These are phyloP conservation scores for Etheostoma spectabile DNA, from an alignment of 2,113 vertebrate species.

Conservation along the genomic window DNA sequence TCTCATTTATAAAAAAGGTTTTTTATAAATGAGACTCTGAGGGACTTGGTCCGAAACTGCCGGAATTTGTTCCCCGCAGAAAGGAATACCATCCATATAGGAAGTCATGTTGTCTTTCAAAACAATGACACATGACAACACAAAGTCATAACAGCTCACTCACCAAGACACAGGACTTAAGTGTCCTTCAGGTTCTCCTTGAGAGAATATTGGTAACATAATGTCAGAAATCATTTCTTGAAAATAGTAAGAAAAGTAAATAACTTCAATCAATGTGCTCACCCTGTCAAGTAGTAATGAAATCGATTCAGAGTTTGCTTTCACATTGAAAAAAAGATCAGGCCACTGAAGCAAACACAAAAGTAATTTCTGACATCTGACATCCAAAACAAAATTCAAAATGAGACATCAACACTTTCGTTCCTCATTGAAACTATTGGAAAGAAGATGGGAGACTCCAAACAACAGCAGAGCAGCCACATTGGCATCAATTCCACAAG, in stretches of 20 bases:
- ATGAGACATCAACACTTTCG: not conserved
- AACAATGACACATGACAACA: not conserved
- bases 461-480: slow-evolving; percentile 85
- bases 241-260: not conserved
- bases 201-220: not conserved
- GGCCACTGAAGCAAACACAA: slow-evolving; percentile 83
- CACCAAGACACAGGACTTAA: not conserved
- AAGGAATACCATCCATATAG: not conserved
- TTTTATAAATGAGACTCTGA: slow-evolving; percentile 39
- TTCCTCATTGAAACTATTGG: not conserved
- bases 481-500: slow-evolving; percentile 85
- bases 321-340: slow-evolving; percentile 94
- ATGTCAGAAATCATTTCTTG: not conserved
- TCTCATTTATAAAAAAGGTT: too few species aligned
- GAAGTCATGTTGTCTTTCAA: not conserved
- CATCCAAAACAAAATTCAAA: too few species aligned
- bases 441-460: slow-evolving; percentile 59
- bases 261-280: slow-evolving; percentile 64
- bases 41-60: slow-evolving; percentile 58
- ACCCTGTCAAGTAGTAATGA: slow-evolving; percentile 88
- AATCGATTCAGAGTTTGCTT: slow-evolving; percentile 83
- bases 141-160: not conserved
- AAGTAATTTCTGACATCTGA: not conserved
- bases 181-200: not conserved
- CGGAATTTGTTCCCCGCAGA: slow-evolving; percentile 81